Evolutionary conservation across 2,113 vertebrate species (phyloP), one percentile per base, ranked within the genome.

Genomic region (Tachysurus fulvidraco): DNA sequence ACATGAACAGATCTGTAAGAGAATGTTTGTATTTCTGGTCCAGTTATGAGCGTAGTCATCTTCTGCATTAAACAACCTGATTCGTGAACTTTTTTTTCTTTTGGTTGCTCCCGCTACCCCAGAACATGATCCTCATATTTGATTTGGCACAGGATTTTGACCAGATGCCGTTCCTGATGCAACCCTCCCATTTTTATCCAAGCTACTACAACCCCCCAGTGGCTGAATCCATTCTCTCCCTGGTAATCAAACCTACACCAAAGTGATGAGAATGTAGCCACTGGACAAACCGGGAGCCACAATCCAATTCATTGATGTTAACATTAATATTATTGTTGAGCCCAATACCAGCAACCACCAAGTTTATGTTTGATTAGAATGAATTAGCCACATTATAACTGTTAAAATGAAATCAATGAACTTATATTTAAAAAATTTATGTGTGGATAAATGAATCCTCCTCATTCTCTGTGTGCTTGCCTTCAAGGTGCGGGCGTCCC

Each of bases 11-110:
- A 50, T 25, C 44, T 50, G 36, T n/a, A 76, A 76, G 44, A 50
- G 44, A 46, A 76, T 76, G 9, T 13, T 21, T 74, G 11, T 88
- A 84, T 86, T 88, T 86, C 60, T 81, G 87, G 79, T 76, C 74
- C 44, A 30, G 59, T 85, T 69, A 36, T 44, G 59, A 86, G 65
- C 76, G 52, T 76, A 46, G 80, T 55, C 59, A 71, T 74, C 62
- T 87, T 85, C 74, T 76, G 44, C 50, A 50, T 50, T 50, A 50
- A 9, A 50, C 46, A 50, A 50, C 46, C 46, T 50, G 46, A 50
- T 7, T 50, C 46, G 1, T 50, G 0, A 50, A 50, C 46, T 50
- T 50, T 50, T 50, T 50, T 5, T 4, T 50, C 5, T 4, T 50
- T 50, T 4, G 1, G 46, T 9, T 50, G 46, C 46, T 50, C 46